Conservation (phyloP, 2,888 invertebrate species). For the Caenorhabditis virilis region DNA sequence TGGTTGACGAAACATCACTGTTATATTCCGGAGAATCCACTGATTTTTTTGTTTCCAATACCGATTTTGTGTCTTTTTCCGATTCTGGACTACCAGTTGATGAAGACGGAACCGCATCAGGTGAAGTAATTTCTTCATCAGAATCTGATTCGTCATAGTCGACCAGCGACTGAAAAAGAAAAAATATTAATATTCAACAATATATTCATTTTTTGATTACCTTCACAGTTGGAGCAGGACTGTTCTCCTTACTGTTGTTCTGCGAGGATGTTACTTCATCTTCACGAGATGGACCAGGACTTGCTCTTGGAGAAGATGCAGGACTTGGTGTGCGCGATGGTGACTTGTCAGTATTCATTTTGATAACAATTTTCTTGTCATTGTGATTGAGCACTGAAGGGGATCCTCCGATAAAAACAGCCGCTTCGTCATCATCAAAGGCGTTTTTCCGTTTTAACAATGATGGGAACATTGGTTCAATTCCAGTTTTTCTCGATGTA, state of each 20-base stretch:
- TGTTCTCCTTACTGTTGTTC: slow-evolving; percentile 29
- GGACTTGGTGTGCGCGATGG: slow-evolving; percentile 37
- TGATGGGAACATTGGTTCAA: slow-evolving; percentile 63
- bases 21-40: slow-evolving; percentile 29
- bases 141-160: slow-evolving; percentile 55
- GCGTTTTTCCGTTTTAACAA: slow-evolving; percentile 44
- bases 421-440: slow-evolving; percentile 42
- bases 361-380: slow-evolving; percentile 49
- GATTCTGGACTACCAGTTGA: slow-evolving; percentile 48
- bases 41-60: slow-evolving; percentile 10
- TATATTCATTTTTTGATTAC: slow-evolving; percentile 4
- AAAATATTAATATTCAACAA: not conserved
- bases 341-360: slow-evolving; percentile 38
- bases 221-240: slow-evolving; percentile 21
- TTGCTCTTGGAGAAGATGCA: slow-evolving; percentile 28
- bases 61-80: slow-evolving; percentile 16
- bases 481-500: slow-evolving; percentile 53
- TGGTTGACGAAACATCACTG: slow-evolving; percentile 34
- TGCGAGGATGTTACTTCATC: slow-evolving; percentile 55
- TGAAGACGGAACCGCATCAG: slow-evolving; percentile 46
- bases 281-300: slow-evolving; percentile 42
- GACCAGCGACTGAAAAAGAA: slow-evolving; percentile 42
- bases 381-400: slow-evolving; percentile 12
- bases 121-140: slow-evolving; percentile 36
- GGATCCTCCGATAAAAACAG: slow-evolving; percentile 34